These are phyloP conservation scores for Pachypanchax playfairii DNA, from an alignment of 2,113 vertebrate genomes.

Conservation along the genomic window DNA sequence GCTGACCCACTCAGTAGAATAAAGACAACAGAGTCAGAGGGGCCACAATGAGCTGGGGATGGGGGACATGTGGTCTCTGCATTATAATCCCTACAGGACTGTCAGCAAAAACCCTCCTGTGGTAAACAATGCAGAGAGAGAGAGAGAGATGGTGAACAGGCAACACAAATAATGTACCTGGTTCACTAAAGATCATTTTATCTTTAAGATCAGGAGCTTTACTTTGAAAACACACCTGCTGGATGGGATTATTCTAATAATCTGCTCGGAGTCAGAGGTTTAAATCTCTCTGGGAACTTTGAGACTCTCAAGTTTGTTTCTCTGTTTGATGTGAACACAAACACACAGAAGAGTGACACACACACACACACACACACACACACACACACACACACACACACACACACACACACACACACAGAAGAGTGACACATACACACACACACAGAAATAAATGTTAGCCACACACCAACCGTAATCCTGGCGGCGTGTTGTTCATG, in stretches of 20 bases:
- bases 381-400: slow-evolving; percentile 11
- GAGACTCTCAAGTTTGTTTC: too few relatives aligned
- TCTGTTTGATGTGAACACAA: not conserved
- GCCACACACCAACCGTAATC: slow-evolving; percentile 81
- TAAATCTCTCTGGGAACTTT: too few relatives aligned
- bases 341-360: not conserved
- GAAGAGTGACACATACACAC: slow-evolving; percentile 4
- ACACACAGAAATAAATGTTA: slow-evolving; percentile 51
- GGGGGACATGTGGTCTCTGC: slow-evolving; percentile 68
- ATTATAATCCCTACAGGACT: slow-evolving; percentile 79
- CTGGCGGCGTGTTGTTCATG: slow-evolving; percentile 77
- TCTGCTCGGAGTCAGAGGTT: too few relatives aligned
- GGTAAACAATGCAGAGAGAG: slow-evolving; percentile 62
- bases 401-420: slow-evolving; percentile 19
- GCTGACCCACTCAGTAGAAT: slow-evolving; percentile 78
- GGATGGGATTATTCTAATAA: too few relatives aligned
- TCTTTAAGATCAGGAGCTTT: slow-evolving; percentile 1
- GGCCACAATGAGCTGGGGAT: slow-evolving; percentile 73
- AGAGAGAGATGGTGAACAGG: slow-evolving; percentile 34
- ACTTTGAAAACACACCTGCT: slow-evolving; percentile 9
- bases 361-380: slow-evolving; percentile 5
- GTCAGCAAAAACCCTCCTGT: slow-evolving; percentile 78
- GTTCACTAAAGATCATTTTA: too few relatives aligned
- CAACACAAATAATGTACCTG: slow-evolving; percentile 50
- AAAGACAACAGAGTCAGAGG: slow-evolving; percentile 66